phyloP scores from a whole-genome alignment of 1,140 invertebrate genomes.

The Bombus confusus region DNA sequence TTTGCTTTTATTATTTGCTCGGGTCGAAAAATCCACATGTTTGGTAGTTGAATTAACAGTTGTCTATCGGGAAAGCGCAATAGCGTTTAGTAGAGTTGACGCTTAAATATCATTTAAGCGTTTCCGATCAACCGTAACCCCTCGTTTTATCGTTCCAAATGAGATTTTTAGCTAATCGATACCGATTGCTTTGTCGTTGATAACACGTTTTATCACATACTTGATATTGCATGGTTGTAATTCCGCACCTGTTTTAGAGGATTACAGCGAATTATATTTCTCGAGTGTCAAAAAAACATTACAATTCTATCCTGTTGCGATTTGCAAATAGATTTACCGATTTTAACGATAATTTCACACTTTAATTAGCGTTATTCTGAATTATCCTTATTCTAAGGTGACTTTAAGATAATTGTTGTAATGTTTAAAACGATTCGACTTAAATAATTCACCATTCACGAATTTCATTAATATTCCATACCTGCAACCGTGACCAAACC shows the following conservation, averaged over 20 bases:
- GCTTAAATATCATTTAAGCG: background rate
- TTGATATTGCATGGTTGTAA: background rate
- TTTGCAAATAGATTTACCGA: constrained; percentile 1
- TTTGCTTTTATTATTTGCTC: background rate
- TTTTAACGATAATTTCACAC: too few relatives aligned
- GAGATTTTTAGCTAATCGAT: background rate
- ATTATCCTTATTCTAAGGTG: too few relatives aligned
- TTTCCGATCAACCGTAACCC: background rate
- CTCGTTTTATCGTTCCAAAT: background rate
- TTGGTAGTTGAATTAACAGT: background rate
- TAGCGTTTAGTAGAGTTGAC: background rate
- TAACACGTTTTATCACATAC: background rate
- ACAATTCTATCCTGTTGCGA: background rate
- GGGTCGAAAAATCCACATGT: background rate
- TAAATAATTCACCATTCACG: background rate
- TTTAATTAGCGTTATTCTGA: too few relatives aligned
- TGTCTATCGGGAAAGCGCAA: background rate
- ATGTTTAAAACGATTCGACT: too few relatives aligned
- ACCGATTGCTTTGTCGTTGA: background rate
- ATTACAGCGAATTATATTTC: background rate
- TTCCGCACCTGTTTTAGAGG: background rate
- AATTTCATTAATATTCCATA: background rate
- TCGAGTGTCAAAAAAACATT: too few relatives aligned
- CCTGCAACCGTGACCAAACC: too few relatives aligned
- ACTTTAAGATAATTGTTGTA: too few relatives aligned